Conservation (phyloP, 1,140 invertebrate genomes). For the Eriocheir sinensis region DNA sequence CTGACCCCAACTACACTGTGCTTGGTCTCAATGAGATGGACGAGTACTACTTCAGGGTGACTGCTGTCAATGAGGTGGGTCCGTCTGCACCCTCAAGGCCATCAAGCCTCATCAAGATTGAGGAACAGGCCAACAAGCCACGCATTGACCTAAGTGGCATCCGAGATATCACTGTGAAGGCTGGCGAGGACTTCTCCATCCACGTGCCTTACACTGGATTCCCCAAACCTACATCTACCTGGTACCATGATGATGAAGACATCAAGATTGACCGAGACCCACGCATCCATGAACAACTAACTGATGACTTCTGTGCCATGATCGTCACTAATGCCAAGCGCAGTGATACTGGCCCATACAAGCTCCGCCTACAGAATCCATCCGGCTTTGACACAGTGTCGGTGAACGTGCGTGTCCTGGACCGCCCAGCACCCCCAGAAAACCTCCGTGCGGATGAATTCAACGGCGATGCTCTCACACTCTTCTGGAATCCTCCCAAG, state of each 20-base stretch:
- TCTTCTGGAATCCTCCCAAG: constrained; percentile 97
- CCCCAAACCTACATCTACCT: constrained; percentile 96
- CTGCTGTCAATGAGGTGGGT: constrained; percentile 97
- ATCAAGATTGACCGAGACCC: constrained; percentile 88
- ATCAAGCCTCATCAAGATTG: constrained; percentile 91
- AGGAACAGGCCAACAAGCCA: constrained; percentile 98
- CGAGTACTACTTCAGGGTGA: constrained; percentile 97
- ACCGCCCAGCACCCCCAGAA: constrained; percentile 93
- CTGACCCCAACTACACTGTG: constrained; percentile 90
- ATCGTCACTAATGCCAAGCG: constrained; percentile 96
- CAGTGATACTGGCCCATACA: constrained; percentile 94
- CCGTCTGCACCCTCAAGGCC: constrained; percentile 95
- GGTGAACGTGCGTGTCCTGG: constrained; percentile 96
- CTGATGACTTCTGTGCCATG: constrained; percentile 92
- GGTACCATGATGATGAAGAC: constrained; percentile 91
- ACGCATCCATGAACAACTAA: constrained; percentile 91
- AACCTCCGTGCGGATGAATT: constrained; percentile 96
- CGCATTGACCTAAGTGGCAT: constrained; percentile 95
- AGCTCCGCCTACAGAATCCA: constrained; percentile 95
- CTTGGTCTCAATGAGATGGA: constrained; percentile 95
- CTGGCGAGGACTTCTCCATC: constrained; percentile 98
- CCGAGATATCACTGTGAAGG: constrained; percentile 97
- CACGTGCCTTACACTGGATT: constrained; percentile 97
- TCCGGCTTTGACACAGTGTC: constrained; percentile 97
- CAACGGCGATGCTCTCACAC: constrained; percentile 95